Evolutionary conservation across 2,888 invertebrate species (phyloP).

Genomic region (Petrolisthes manimaculis): DNA sequence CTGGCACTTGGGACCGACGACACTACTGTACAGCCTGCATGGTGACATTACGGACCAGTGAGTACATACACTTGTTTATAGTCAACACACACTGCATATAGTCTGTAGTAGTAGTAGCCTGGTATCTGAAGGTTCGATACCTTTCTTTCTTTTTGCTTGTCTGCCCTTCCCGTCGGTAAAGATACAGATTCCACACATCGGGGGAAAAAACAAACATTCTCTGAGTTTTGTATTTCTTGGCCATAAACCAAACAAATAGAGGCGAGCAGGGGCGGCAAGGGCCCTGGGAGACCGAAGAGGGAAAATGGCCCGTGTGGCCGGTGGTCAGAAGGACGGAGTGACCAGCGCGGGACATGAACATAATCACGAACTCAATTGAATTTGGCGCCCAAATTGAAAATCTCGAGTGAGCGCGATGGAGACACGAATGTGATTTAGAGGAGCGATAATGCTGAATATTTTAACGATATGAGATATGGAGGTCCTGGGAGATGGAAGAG

Average conservation of each 20-base stretch:
- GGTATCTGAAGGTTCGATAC: too few species aligned
- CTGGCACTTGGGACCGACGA: too few species aligned
- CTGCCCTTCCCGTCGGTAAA: neutral
- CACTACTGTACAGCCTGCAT: neutral
- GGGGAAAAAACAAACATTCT: neutral
- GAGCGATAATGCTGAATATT: slow-evolving; percentile 63
- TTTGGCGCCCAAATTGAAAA: slow-evolving; percentile 63
- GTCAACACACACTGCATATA: too few species aligned
- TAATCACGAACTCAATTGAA: slow-evolving; percentile 62
- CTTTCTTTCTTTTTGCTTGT: too few species aligned
- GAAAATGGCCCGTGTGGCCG: slow-evolving; percentile 30
- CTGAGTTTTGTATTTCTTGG: slow-evolving; percentile 40
- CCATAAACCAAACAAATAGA: slow-evolving; percentile 46
- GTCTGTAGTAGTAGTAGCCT: too few species aligned
- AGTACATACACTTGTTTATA: neutral
- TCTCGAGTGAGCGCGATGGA: slow-evolving; percentile 61
- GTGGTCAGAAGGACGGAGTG: slow-evolving; percentile 41
- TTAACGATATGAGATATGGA: slow-evolving; percentile 63
- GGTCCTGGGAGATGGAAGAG: slow-evolving; percentile 34
- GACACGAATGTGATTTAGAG: slow-evolving; percentile 61
- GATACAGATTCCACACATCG: neutral
- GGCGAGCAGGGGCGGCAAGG: neutral
- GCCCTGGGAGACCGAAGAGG: neutral
- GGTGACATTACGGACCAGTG: neutral
- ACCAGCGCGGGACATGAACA: slow-evolving; percentile 57